A percentile compares a stretch with the other conserved stretches of the same genome.
Conservation (phyloP, 2,113 vertebrate species). For the Gallinago paraguaiae region DNA sequence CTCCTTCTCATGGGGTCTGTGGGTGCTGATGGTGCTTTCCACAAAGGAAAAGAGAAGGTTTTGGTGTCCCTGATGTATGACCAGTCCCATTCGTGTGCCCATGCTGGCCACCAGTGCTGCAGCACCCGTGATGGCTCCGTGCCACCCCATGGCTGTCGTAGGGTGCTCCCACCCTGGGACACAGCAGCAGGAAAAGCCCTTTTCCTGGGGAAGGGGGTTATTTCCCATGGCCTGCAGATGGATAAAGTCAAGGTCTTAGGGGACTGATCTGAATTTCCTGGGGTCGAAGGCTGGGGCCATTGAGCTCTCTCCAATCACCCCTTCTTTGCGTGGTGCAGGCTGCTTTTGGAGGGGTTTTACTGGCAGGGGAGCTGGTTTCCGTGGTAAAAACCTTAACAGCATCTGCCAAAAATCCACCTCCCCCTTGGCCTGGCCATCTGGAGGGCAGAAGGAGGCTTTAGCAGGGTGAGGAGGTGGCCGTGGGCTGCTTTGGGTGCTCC, state of each 20-base stretch:
- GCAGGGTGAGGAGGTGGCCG: background rate
- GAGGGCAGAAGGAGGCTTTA: background rate
- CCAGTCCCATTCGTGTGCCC: rapidly evolving
- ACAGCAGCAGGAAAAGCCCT: background rate
- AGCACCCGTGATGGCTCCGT: background rate
- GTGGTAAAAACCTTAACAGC: constrained; percentile 24
- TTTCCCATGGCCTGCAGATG: background rate
- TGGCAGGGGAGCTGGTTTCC: constrained; percentile 17
- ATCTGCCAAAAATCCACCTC: constrained; percentile 24
- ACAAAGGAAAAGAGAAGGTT: background rate
- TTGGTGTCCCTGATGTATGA: background rate
- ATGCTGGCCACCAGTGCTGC: background rate
- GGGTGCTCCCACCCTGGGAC: background rate
- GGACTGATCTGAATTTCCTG: background rate
- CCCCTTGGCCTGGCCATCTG: background rate
- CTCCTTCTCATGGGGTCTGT: background rate
- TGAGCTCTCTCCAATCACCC: background rate
- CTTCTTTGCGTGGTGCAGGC: background rate
- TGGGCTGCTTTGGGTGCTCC: background rate
- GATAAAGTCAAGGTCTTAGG: rapidly evolving
- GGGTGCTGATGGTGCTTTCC: background rate
- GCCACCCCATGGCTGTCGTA: background rate
- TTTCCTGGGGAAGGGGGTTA: background rate
- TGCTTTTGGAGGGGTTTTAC: background rate
- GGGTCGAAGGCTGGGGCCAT: background rate